Evolutionary conservation across 2,113 vertebrate species (phyloP).

Genomic region (Rhynchopsitta pachyrhyncha): DNA sequence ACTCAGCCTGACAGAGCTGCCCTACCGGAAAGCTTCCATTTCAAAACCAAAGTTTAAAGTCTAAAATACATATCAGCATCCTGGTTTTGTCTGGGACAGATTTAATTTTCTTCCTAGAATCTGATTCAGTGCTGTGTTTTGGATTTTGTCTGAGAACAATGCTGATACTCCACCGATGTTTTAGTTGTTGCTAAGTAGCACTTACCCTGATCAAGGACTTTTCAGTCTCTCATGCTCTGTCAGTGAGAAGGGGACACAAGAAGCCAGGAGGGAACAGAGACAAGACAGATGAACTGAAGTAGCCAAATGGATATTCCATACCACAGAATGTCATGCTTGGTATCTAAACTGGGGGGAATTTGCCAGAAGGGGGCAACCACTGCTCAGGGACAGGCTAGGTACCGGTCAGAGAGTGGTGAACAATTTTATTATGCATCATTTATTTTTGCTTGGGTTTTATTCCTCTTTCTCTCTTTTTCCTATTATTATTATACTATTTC

Average conservation of each 20-base stretch:
- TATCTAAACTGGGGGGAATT: not conserved
- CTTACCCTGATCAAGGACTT: not conserved
- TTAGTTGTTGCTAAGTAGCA: not conserved
- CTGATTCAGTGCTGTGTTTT: not conserved
- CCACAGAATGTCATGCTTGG: not conserved
- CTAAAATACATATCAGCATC: not conserved
- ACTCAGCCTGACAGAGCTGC: not conserved
- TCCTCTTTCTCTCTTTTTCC: not conserved
- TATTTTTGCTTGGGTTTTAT: not conserved
- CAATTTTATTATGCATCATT: not conserved
- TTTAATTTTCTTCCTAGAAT: not conserved
- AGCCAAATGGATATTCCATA: not conserved
- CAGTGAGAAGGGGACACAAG: not conserved
- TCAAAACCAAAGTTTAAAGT: not conserved
- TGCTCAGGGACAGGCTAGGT: not conserved
- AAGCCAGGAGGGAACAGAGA: not conserved
- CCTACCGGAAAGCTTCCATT: not conserved
- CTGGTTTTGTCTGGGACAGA: not conserved
- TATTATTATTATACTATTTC: not conserved
- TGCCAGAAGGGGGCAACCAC: not conserved
- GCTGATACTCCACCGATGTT: not conserved
- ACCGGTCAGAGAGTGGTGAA: not conserved
- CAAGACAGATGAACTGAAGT: not conserved
- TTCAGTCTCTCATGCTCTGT: not conserved
- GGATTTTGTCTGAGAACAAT: not conserved